A percentile compares a stretch with the other conserved stretches of the same genome.
These are phyloP conservation scores for Acanthacorydalis orientalis DNA, from an alignment of 2,888 invertebrate genomes.

Conservation along the genomic window DNA sequence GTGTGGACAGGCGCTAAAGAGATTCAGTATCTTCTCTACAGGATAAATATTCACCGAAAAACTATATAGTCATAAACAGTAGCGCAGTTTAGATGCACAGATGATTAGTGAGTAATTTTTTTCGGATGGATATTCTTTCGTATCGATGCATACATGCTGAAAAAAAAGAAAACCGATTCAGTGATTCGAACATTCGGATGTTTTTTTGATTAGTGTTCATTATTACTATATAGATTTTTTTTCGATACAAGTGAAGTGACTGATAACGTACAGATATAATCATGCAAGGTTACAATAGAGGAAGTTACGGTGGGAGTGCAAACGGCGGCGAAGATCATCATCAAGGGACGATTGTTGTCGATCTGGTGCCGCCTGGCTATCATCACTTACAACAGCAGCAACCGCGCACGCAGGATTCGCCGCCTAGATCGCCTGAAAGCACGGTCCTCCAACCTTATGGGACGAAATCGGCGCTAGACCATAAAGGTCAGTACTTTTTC, in stretches of 20 bases:
- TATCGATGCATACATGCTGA: neutral
- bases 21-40: slow-evolving; percentile 2
- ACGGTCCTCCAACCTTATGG: neutral
- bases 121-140: neutral
- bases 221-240: too few species aligned
- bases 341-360: slow-evolving; percentile 35
- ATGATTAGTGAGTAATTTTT: too few species aligned
- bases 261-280: neutral
- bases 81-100: too few species aligned
- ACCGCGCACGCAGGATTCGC: slow-evolving; percentile 23
- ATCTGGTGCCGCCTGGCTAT: slow-evolving; percentile 39
- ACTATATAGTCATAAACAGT: too few species aligned
- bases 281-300: slow-evolving; percentile 5
- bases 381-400: slow-evolving; percentile 20
- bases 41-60: neutral
- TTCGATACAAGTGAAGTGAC: too few species aligned
- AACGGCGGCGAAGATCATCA: slow-evolving; percentile 14
- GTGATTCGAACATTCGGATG: too few species aligned
- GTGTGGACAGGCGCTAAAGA: slow-evolving; percentile 4
- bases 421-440: slow-evolving; percentile 30
- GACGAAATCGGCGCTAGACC: neutral
- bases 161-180: too few species aligned
- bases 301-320: neutral
- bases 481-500: too few species aligned
- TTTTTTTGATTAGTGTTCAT: too few species aligned